These are phyloP conservation scores for Sceloporus tristichus DNA, from an alignment of 2,113 vertebrate genomes.

Conservation along the genomic window DNA sequence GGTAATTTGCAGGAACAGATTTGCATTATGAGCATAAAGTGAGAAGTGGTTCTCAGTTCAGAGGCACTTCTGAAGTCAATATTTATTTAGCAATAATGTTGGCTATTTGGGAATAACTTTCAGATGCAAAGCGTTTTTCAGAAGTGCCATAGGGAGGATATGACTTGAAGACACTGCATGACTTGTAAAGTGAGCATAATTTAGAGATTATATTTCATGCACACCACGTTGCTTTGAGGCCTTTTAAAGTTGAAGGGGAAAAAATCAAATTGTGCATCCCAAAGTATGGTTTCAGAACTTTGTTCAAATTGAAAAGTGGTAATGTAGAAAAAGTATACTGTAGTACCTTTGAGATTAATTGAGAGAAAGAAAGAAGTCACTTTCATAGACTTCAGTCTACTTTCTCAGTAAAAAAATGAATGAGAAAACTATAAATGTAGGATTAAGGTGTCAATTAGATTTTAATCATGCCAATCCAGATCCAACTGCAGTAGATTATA, in stretches of 20 bases:
- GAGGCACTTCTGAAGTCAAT: background rate
- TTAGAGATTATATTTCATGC: background rate
- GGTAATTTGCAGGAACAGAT: background rate
- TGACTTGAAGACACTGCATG: background rate
- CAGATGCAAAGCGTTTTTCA: background rate
- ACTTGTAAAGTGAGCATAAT: background rate
- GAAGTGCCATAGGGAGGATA: background rate
- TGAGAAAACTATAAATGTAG: no score
- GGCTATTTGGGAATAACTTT: background rate
- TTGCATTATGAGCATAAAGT: background rate
- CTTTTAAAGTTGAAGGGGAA: background rate
- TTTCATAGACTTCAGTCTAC: no score
- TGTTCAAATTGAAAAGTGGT: background rate
- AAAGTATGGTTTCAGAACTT: background rate
- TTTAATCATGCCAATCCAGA: background rate
- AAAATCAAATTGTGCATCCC: background rate
- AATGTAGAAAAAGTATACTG: no score
- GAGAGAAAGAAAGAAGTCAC: no score
- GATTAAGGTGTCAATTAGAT: background rate
- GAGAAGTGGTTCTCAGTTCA: background rate
- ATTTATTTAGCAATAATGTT: background rate
- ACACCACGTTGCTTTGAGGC: background rate
- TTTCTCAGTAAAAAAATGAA: no score
- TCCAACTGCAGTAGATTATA: background rate
- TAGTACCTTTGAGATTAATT: no score